phyloP scores from a whole-genome alignment of 2,797 vertebrate species.

The Bovichtus variegatus region DNA sequence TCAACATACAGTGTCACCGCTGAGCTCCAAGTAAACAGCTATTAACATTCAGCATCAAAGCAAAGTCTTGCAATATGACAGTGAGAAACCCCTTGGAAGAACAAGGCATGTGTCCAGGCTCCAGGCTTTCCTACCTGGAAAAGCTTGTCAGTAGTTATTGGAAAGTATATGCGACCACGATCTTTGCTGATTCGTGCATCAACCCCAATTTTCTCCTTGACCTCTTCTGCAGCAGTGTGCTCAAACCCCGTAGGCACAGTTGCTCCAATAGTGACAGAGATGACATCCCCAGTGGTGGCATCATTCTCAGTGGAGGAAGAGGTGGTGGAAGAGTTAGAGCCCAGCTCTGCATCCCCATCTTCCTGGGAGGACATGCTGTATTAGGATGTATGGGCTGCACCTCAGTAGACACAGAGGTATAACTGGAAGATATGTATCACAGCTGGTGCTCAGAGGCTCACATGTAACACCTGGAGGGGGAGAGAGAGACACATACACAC shows the following conservation, averaged over 20 bases:
- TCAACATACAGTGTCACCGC: not conserved
- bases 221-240: slow-evolving; percentile 92
- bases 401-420: slow-evolving; percentile 6
- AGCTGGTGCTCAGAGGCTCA: slow-evolving; percentile 3
- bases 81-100: not conserved
- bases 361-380: slow-evolving; percentile 65
- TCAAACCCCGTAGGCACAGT: slow-evolving; percentile 98
- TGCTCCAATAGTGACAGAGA: slow-evolving; percentile 89
- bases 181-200: slow-evolving; percentile 90
- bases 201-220: slow-evolving; percentile 92
- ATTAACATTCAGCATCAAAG: not conserved
- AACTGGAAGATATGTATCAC: not conserved
- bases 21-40: not conserved
- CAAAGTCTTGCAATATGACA: too few relatives aligned
- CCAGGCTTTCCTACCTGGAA: slow-evolving; percentile 83
- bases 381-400: not conserved
- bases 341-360: slow-evolving; percentile 35
- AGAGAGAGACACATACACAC: not conserved
- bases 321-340: not conserved
- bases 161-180: slow-evolving; percentile 95
- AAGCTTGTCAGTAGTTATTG: slow-evolving; percentile 88
- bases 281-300: slow-evolving; percentile 28
- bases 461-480: slow-evolving; percentile 9
- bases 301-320: slow-evolving; percentile 37
- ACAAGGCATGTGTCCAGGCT: not conserved